phyloP scores from a whole-genome alignment of 2,888 invertebrate genomes.

The Ptychoptera albimana region DNA sequence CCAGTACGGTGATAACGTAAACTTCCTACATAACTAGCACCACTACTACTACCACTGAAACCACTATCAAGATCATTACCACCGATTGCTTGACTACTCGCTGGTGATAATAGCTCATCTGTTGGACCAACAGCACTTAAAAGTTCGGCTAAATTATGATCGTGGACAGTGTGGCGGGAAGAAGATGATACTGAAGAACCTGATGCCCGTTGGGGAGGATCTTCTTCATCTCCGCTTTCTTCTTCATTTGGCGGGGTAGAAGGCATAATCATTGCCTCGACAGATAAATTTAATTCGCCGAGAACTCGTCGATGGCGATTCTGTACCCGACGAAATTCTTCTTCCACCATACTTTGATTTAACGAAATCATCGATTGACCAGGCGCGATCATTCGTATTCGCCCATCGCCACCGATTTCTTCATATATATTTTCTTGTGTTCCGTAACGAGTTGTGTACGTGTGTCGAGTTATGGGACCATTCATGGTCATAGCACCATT shows the following conservation, averaged over 20 bases:
- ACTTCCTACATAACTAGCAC: conserved; percentile 63
- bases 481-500: conserved; percentile 17
- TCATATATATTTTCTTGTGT: conserved; percentile 18
- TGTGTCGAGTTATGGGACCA: conserved; percentile 34
- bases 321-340: conserved; percentile 71
- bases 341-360: conserved; percentile 59
- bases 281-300: conserved; percentile 72
- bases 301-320: conserved; percentile 67
- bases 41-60: conserved; percentile 67
- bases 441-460: conserved; percentile 60
- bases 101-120: conserved; percentile 54
- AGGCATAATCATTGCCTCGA: conserved; percentile 84
- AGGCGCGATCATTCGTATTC: conserved; percentile 13
- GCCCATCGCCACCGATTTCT: conserved; percentile 14
- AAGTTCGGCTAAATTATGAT: conserved; percentile 47
- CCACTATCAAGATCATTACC: conserved; percentile 55
- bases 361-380: conserved; percentile 47
- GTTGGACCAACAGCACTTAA: conserved; percentile 47
- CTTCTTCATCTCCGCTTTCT: conserved; percentile 27
- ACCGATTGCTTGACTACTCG: conserved; percentile 36
- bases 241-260: conserved; percentile 37
- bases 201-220: conserved; percentile 6
- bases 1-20: conserved; percentile 32
- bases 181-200: conserved; percentile 7
- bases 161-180: conserved; percentile 45